phyloP scores from a whole-genome alignment of 92 coral and sea anemone species.

The Phenganax stokvisi region DNA sequence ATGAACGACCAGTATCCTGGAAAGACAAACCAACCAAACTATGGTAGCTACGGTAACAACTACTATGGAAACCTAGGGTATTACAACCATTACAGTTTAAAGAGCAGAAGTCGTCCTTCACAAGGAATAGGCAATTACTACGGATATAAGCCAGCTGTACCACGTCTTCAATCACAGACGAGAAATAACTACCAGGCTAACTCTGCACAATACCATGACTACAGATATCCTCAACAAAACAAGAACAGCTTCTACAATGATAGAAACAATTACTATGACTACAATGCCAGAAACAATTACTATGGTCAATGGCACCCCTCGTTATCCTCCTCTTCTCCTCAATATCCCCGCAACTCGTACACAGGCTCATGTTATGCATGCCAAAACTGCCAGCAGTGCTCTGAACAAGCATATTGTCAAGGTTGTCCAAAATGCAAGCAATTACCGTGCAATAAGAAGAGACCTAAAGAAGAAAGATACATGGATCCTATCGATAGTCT shows the following conservation, averaged over 20 bases:
- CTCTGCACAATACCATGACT: conserved; percentile 1
- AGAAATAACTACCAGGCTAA: background rate
- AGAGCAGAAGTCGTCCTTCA: background rate
- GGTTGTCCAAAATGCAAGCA: conserved; percentile 64
- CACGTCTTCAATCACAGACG: background rate
- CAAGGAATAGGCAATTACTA: background rate
- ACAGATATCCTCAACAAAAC: conserved; percentile 1
- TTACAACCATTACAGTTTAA: conserved; percentile 19
- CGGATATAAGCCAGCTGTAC: background rate
- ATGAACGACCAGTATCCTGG: background rate
- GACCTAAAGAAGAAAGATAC: conserved; percentile 4
- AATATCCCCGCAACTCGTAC: conserved; percentile 33
- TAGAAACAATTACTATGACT: background rate
- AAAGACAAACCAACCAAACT: conserved; percentile 4
- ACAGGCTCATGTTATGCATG: conserved; percentile 54
- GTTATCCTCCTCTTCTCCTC: background rate
- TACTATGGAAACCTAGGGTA: conserved; percentile 25
- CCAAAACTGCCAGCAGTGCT: conserved; percentile 65
- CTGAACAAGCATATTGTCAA: conserved; percentile 52
- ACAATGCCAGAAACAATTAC: background rate
- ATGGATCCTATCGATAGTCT: conserved; percentile 34
- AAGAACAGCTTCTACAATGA: background rate
- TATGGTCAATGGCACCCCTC: background rate
- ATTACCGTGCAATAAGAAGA: conserved; percentile 48
- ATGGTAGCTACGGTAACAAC: conserved; percentile 1